Evolutionary conservation across 2,888 invertebrate species (phyloP).

Genomic region (Archaeoteleia sp.): DNA sequence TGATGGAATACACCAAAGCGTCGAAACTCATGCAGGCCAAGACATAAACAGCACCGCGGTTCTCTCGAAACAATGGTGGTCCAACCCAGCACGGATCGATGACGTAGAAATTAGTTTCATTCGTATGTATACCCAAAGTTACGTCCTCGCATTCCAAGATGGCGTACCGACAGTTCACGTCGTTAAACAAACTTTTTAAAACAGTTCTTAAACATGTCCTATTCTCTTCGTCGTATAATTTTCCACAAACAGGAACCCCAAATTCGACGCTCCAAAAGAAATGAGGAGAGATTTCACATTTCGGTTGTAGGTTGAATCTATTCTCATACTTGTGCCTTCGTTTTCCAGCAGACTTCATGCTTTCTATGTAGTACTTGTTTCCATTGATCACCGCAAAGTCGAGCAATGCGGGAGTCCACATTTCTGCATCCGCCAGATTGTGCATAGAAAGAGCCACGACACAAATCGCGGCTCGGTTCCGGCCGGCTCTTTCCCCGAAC

Average conservation of each 20-base stretch:
- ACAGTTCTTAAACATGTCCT: too few species aligned
- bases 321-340: conserved; percentile 56
- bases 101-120: conserved; percentile 65
- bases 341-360: conserved; percentile 54
- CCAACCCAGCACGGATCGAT: conserved; percentile 69
- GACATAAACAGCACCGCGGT: conserved; percentile 66
- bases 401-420: conserved; percentile 68
- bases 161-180: conserved; percentile 58
- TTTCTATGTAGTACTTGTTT: conserved; percentile 67
- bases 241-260: conserved; percentile 62
- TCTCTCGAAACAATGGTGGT: conserved; percentile 65
- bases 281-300: conserved; percentile 57
- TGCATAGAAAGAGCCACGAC: conserved; percentile 64
- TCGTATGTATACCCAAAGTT: conserved; percentile 58
- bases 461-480: conserved; percentile 67
- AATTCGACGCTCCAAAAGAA: too few species aligned
- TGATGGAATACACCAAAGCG: conserved; percentile 63
- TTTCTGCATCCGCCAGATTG: conserved; percentile 65
- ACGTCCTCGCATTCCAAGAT: conserved; percentile 66
- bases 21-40: conserved; percentile 66
- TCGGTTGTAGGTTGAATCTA: conserved; percentile 62
- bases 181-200: conserved; percentile 50
- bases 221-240: conserved; percentile 60
- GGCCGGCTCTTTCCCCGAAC: conserved; percentile 65
- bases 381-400: conserved; percentile 70